Base-by-base conservation (phyloP, 1,140 invertebrate genomes). In the Lanistes nyassanus region DNA sequence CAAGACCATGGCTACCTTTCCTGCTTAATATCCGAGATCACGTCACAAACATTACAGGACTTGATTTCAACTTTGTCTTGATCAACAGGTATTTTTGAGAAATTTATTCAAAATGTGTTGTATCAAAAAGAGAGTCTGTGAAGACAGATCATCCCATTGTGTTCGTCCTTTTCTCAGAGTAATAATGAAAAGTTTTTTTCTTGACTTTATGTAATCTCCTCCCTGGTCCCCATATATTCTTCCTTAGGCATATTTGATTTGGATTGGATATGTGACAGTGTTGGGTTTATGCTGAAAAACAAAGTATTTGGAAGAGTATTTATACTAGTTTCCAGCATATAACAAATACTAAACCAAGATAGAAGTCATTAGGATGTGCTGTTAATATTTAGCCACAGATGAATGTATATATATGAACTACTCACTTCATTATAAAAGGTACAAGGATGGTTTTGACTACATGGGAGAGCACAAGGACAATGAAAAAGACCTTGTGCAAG, bases 401-500 rank as follows among this genome's bases (percentile, higher is more conserved):
- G 34, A 5, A 11, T 26, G 36, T 31, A 3, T 47, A 13, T 47
- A 47, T 39, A 39, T n/a, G 16, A n/a, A 39, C 39, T 67, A 7
- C 9, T 6, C 3, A 2, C 7, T 39, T n/a, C n/a, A 3, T 67
- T 37, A 13, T 4, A 16, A 64, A 78, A 94, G 94, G 81, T 94
- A 94, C 81, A 90, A 91, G 81, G 91, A 93, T 90, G 94, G 93
- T 7, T 85, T 83, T 56, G 93, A 94, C 85, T 91, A 93, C 77
- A 94, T 94, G 83, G 93, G 93, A 5, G 93, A 93, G 84, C 94
- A 94, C 81, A 90, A 92, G 81, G 94, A 94, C 84, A 92, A 93
- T 83, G 93, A 94, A 87, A 90, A 90, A 62, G 93, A 94, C 76
- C 86, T 94, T 42, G 92, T 92, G 79, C 85, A 84, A 19, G 85